Conservation (phyloP, 2,797 vertebrate genomes). For the Sibirionetta formosa region DNA sequence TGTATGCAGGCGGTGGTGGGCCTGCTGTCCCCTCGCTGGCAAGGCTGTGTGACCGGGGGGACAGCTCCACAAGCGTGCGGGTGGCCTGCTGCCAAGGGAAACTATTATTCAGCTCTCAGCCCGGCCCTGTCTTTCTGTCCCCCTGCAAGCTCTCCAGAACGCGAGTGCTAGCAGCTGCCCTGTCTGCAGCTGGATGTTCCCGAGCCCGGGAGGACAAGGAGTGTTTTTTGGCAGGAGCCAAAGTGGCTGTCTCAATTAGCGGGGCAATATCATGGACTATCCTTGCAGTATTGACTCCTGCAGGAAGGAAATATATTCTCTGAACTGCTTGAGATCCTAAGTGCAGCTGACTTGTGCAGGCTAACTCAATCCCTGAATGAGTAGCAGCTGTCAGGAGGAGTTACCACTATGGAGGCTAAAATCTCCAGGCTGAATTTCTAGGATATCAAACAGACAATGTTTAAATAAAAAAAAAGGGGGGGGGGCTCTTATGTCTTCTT, state of each 20-base stretch:
- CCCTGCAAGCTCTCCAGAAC: background rate
- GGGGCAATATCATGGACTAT: background rate
- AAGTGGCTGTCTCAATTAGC: background rate
- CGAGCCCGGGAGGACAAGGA: background rate
- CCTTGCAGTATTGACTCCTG: background rate
- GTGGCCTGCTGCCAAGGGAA: background rate
- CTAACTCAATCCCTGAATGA: background rate
- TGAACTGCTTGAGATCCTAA: background rate
- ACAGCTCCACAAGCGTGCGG: background rate
- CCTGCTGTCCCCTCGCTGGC: background rate
- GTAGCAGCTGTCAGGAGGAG: background rate
- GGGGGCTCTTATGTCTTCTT: too few species aligned
- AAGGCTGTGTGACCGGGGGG: background rate
- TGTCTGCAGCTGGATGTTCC: background rate
- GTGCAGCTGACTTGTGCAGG: background rate
- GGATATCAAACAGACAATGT: background rate
- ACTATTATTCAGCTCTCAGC: fast-evolving
- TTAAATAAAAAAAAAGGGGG: fast-evolving
- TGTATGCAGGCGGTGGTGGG: background rate
- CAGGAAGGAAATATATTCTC: background rate
- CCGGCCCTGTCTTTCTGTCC: background rate
- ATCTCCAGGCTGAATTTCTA: background rate
- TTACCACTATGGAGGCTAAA: background rate
- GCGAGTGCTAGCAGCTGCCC: fast-evolving
- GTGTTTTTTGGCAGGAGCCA: background rate